phyloP scores from a whole-genome alignment of 2,797 vertebrate species.

The Cynodonichthys magdalenae region DNA sequence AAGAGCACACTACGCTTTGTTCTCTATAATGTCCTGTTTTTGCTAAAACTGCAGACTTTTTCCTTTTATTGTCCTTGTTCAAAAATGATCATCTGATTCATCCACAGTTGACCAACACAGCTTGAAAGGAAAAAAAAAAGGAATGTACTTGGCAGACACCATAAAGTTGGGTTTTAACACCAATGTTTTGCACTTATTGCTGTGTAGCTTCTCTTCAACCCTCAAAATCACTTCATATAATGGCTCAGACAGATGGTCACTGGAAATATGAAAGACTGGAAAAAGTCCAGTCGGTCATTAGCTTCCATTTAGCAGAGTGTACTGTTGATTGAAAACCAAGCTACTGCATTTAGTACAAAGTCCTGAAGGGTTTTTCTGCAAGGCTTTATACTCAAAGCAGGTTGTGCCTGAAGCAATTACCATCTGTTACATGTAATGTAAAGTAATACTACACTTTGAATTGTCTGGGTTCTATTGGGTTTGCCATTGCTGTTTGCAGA shows the following conservation, averaged over 20 bases:
- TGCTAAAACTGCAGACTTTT: conserved; percentile 28
- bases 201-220: neutral
- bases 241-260: neutral
- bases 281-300: neutral
- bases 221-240: neutral
- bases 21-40: conserved; percentile 39
- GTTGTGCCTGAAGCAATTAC: no score
- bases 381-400: neutral
- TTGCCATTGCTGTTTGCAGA: no score
- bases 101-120: conserved; percentile 23
- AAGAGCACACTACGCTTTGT: conserved; percentile 14
- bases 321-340: neutral
- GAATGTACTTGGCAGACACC: neutral
- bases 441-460: no score
- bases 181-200: neutral
- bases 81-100: conserved; percentile 33
- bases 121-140: conserved; percentile 10
- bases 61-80: conserved; percentile 24
- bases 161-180: conserved; percentile 1
- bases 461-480: no score
- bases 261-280: neutral
- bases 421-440: no score
- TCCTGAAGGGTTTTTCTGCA: neutral
- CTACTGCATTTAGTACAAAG: neutral
- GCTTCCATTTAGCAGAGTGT: neutral